Evolutionary conservation across 2,113 vertebrate genomes (phyloP).

Genomic region (Glaucomys volans): DNA sequence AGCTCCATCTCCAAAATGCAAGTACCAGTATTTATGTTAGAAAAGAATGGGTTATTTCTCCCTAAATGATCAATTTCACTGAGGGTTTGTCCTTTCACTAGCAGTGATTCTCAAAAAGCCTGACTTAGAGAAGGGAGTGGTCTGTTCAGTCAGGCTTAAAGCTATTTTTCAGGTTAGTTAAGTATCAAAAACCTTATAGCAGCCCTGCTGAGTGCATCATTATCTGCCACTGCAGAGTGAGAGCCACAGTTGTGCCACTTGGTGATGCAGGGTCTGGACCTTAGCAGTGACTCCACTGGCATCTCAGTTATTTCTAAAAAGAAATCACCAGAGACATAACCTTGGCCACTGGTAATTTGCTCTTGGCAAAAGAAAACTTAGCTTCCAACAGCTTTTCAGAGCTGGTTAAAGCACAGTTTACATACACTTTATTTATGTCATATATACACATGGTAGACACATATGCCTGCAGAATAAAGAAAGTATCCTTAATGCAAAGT

Average conservation of each 20-base stretch:
- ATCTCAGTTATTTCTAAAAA: slow-evolving; percentile 42
- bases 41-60: slow-evolving; percentile 55
- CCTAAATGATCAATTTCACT: slow-evolving; percentile 61
- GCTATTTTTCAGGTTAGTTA: slow-evolving; percentile 78
- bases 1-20: background rate
- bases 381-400: slow-evolving; percentile 7
- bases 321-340: slow-evolving; percentile 10
- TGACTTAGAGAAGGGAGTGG: slow-evolving; percentile 48
- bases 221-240: background rate
- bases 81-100: slow-evolving; percentile 4
- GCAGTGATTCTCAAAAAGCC: background rate
- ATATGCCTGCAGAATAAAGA: background rate
- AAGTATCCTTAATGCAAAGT: background rate
- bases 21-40: slow-evolving; percentile 29
- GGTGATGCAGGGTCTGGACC: background rate
- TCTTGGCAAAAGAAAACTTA: slow-evolving; percentile 12
- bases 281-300: background rate
- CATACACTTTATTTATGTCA: background rate
- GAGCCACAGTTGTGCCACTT: background rate
- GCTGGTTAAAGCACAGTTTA: background rate
- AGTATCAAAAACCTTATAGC: slow-evolving; percentile 44
- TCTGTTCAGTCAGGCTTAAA: slow-evolving; percentile 37
- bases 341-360: slow-evolving; percentile 25
- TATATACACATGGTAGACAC: background rate
- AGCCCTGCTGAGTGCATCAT: slow-evolving; percentile 49